Evolutionary conservation across 1,140 invertebrate species (phyloP).

Genomic region (Hestina assimilis): DNA sequence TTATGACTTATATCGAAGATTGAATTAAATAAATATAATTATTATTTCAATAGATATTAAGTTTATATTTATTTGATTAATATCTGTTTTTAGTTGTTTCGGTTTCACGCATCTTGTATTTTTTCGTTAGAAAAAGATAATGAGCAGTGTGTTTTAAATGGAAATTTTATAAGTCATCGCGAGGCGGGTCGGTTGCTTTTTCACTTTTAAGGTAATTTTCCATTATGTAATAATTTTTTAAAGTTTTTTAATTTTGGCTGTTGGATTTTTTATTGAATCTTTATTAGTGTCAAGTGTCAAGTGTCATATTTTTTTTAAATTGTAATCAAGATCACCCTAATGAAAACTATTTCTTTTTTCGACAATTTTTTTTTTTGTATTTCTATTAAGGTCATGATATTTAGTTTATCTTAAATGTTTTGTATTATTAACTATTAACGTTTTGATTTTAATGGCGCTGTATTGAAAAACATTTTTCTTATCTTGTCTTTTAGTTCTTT

Average conservation of each 20-base stretch:
- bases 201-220: slow-evolving; percentile 49
- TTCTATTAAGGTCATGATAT: neutral
- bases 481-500: slow-evolving; percentile 1
- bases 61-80: slow-evolving; percentile 26
- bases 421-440: no score
- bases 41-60: slow-evolving; percentile 35
- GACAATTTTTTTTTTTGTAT: slow-evolving; percentile 13
- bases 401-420: slow-evolving; percentile 8
- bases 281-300: neutral
- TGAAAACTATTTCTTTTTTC: no score
- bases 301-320: neutral
- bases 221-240: slow-evolving; percentile 48
- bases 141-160: slow-evolving; percentile 71
- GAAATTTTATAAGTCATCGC: slow-evolving; percentile 70
- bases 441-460: no score
- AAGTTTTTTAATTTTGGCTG: slow-evolving; percentile 6
- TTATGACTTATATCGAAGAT: slow-evolving; percentile 41
- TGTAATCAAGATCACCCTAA: no score
- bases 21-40: slow-evolving; percentile 33
- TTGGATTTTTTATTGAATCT: neutral
- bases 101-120: slow-evolving; percentile 41
- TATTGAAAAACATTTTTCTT: slow-evolving; percentile 3
- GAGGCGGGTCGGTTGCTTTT: slow-evolving; percentile 62
- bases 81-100: slow-evolving; percentile 29
- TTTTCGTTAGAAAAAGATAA: slow-evolving; percentile 75